A percentile compares a stretch with the other conserved stretches of the same genome.
Evolutionary conservation across 2,113 vertebrate species (phyloP).

Genomic region (Micromys minutus): DNA sequence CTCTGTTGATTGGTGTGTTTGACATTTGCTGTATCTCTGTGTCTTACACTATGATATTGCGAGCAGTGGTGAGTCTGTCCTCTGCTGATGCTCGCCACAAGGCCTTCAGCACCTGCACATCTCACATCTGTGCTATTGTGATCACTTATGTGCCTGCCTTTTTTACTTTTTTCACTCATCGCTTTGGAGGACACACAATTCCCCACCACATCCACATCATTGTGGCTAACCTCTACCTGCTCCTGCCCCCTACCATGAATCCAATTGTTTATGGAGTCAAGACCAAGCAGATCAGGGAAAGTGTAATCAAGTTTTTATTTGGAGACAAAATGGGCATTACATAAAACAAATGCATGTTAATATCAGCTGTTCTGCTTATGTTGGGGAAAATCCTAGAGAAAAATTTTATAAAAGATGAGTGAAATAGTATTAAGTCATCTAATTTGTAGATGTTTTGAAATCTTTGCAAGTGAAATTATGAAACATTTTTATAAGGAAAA

Average conservation of each 20-base stretch:
- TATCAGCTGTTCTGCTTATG: background rate
- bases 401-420: background rate
- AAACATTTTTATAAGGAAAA: slow-evolving; percentile 2
- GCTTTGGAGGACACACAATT: too few relatives aligned
- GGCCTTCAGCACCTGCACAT: slow-evolving; percentile 52
- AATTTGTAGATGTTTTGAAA: background rate
- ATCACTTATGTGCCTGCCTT: slow-evolving; percentile 66
- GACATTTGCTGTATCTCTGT: slow-evolving; percentile 64
- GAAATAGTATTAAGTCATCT: background rate
- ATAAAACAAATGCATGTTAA: background rate
- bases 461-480: background rate
- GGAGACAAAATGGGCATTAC: background rate
- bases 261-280: slow-evolving; percentile 73
- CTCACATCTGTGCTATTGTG: slow-evolving; percentile 49
- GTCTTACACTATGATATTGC: slow-evolving; percentile 60
- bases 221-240: slow-evolving; percentile 58
- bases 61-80: slow-evolving; percentile 55
- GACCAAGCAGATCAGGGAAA: slow-evolving; percentile 62
- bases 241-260: slow-evolving; percentile 70
- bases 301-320: slow-evolving; percentile 26
- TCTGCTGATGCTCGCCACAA: slow-evolving; percentile 61
- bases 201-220: too few relatives aligned
- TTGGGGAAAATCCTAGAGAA: background rate
- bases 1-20: slow-evolving; percentile 61
- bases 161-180: slow-evolving; percentile 65